Percentiles rank a stretch among this genome's conserved stretches.
Conservation (phyloP, 2,888 invertebrate genomes). For the Melanophora roralis region DNA sequence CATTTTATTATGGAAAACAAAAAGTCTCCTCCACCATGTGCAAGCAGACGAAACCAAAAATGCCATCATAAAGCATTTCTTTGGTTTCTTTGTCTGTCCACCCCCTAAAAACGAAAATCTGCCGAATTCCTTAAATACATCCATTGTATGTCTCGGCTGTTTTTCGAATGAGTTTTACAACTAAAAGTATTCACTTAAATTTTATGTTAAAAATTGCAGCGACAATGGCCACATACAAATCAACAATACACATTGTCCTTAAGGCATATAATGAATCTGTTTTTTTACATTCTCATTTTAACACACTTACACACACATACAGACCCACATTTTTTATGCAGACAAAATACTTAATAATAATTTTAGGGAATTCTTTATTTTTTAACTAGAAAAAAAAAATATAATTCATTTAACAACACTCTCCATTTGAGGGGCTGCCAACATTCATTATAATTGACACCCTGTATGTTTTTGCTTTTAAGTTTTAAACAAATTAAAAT, state of each 20-base stretch:
- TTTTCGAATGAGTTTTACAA: conserved; percentile 41
- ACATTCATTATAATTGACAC: conserved; percentile 51
- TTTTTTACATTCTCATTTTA: neutral
- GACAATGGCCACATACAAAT: conserved; percentile 1
- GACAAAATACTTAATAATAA: conserved; percentile 27
- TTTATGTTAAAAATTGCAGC: no score
- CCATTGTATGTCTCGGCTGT: conserved; percentile 15
- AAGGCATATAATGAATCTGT: conserved; percentile 35
- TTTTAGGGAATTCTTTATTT: conserved; percentile 33
- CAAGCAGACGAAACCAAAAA: conserved; percentile 44
- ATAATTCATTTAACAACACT: neutral
- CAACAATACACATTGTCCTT: conserved; percentile 21
- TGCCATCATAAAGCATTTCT: conserved; percentile 44
- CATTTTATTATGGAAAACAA: neutral
- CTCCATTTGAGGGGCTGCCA: conserved; percentile 16
- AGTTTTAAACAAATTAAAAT: conserved; percentile 39
- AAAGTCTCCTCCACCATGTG: conserved; percentile 19
- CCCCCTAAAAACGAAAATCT: neutral
- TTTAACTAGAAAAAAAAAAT: neutral
- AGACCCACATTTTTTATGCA: neutral
- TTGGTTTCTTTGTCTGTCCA: conserved; percentile 15
- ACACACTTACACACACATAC: neutral
- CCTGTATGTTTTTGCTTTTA: conserved; percentile 8
- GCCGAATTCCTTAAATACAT: conserved; percentile 18
- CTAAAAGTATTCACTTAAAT: conserved; percentile 45